phyloP scores from a whole-genome alignment of 1,140 invertebrate genomes.

The Calycopis cecrops region DNA sequence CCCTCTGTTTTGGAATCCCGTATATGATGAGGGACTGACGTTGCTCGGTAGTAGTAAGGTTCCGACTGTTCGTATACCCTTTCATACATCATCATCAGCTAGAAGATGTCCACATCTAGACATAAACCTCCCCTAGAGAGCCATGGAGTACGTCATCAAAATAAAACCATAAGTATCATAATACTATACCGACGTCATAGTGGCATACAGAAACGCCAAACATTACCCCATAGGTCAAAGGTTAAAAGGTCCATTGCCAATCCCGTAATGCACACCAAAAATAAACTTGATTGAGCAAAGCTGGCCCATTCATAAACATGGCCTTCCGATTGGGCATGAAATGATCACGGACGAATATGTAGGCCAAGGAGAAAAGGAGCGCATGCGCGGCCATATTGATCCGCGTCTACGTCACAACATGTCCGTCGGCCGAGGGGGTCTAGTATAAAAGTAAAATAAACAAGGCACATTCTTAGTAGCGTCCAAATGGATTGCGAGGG shows the following conservation, averaged over 20 bases:
- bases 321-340: constrained; percentile 45
- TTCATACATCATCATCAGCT: background rate
- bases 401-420: constrained; percentile 64
- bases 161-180: too few relatives aligned
- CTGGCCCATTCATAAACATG: constrained; percentile 63
- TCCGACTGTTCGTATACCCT: too few relatives aligned
- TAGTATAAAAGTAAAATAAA: constrained; percentile 65
- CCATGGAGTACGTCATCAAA: too few relatives aligned
- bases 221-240: background rate
- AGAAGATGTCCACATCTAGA: too few relatives aligned
- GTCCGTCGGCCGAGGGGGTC: constrained; percentile 44
- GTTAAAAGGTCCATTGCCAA: background rate
- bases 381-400: constrained; percentile 63
- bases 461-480: constrained; percentile 33
- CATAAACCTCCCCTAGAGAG: background rate
- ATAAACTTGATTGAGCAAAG: constrained; percentile 50
- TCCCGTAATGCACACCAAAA: constrained; percentile 29
- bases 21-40: too few relatives aligned
- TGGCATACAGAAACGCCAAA: background rate
- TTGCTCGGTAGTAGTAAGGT: too few relatives aligned
- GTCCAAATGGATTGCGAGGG: constrained; percentile 33
- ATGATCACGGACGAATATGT: constrained; percentile 47
- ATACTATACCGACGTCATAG: too few relatives aligned
- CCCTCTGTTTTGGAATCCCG: too few relatives aligned
- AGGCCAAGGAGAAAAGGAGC: constrained; percentile 55